Percentiles rank a stretch among this genome's conserved stretches.
Conservation (phyloP, 2,888 invertebrate species). For the Drosophila mercatorum region DNA sequence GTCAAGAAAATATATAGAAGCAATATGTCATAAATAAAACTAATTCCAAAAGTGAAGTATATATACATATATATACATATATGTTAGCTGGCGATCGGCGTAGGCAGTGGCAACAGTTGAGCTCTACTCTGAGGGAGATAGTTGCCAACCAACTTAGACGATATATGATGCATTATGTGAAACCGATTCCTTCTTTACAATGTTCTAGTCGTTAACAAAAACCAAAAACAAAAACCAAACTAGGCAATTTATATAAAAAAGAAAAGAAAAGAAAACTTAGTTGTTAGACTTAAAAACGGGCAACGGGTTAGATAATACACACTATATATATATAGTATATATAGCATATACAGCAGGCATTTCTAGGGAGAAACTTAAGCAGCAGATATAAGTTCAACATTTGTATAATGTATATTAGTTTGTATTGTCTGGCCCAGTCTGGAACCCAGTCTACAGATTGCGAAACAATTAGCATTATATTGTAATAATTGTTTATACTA, state of each 20-base stretch:
- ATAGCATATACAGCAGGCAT: conserved; percentile 46
- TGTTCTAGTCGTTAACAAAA: conserved; percentile 78
- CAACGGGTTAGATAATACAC: conserved; percentile 33
- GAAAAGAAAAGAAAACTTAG: conserved; percentile 42
- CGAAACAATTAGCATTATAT: conserved; percentile 68
- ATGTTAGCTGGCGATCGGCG: background rate
- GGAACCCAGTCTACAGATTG: conserved; percentile 16
- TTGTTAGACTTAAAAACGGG: conserved; percentile 51
- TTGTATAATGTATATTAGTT: conserved; percentile 40
- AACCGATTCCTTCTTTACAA: conserved; percentile 77
- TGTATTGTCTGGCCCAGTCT: conserved; percentile 15
- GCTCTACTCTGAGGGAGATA: conserved; percentile 1
- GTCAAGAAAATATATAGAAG: conserved; percentile 44
- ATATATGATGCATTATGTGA: conserved; percentile 64
- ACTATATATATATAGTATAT: conserved; percentile 12
- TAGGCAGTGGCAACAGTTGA: conserved; percentile 12
- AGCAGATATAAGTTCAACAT: conserved; percentile 27
- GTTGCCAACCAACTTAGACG: conserved; percentile 42
- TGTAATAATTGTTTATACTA: conserved; percentile 71
- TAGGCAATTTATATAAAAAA: conserved; percentile 54
- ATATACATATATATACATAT: conserved; percentile 2
- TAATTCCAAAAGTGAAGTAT: conserved; percentile 44
- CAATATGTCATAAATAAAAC: conserved; percentile 63
- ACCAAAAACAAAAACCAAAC: conserved; percentile 52
- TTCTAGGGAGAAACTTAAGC: conserved; percentile 37